These are phyloP conservation scores for Cherax quadricarinatus DNA, from an alignment of 1,140 invertebrate species.

Conservation along the genomic window DNA sequence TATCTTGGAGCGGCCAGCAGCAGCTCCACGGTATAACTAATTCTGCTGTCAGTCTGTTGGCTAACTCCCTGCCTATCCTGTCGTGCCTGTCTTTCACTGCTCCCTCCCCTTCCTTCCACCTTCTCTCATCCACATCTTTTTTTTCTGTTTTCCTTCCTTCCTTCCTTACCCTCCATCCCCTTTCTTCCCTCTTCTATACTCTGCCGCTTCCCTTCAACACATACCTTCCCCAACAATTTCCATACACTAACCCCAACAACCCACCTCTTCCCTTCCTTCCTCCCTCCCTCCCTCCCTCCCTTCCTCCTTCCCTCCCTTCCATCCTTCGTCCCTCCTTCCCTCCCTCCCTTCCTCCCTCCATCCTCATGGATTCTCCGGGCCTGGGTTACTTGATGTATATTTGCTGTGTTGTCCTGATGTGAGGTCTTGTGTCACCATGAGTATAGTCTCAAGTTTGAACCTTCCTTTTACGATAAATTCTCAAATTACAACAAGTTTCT, in stretches of 20 bases:
- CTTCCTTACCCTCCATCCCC: background rate
- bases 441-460: background rate
- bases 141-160: background rate
- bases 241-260: too few relatives aligned
- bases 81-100: background rate
- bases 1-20: too few relatives aligned
- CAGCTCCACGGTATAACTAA: too few relatives aligned
- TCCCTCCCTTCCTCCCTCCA: background rate
- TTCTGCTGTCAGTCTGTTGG: too few relatives aligned
- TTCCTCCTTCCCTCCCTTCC: background rate
- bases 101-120: too few relatives aligned
- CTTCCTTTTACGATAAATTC: background rate
- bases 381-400: background rate
- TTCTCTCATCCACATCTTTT: background rate
- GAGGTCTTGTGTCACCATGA: background rate
- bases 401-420: background rate
- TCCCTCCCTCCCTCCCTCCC: background rate
- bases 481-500: background rate
- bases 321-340: background rate
- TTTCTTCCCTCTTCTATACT: too few relatives aligned
- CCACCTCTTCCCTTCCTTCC: background rate
- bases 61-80: background rate
- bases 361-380: background rate
- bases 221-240: too few relatives aligned
- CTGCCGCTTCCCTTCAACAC: too few relatives aligned